Conservation (phyloP, 2,113 vertebrate species). For the Gobio gobio region DNA sequence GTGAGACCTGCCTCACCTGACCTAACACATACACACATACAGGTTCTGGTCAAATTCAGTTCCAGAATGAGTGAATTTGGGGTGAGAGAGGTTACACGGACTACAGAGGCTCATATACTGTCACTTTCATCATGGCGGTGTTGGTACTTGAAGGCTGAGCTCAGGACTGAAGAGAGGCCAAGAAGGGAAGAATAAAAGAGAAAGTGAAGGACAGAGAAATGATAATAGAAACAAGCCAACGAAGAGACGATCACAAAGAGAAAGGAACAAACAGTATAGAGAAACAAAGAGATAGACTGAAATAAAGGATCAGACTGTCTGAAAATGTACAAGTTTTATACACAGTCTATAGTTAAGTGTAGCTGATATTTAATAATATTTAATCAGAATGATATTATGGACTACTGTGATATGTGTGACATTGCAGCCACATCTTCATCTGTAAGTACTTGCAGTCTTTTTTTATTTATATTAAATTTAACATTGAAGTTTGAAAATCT, state of each 20-base stretch:
- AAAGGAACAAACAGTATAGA: constrained; percentile 27
- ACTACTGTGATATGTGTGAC: constrained; percentile 38
- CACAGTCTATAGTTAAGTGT: not conserved
- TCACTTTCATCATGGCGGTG: not conserved
- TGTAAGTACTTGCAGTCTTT: constrained; percentile 62
- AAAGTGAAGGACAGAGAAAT: constrained; percentile 18
- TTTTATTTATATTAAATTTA: too few species aligned
- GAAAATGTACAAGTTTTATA: not conserved
- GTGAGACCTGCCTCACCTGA: constrained; percentile 54
- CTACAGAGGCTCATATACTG: constrained; percentile 43
- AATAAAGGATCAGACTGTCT: not conserved
- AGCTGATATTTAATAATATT: constrained; percentile 66
- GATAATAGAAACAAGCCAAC: not conserved
- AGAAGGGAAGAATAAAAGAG: constrained; percentile 10
- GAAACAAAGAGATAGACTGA: not conserved
- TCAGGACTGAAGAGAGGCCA: constrained; percentile 15
- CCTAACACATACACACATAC: constrained; percentile 21
- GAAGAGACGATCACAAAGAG: not conserved
- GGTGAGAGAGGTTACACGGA: not conserved
- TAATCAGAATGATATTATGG: constrained; percentile 41
- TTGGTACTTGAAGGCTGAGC: not conserved
- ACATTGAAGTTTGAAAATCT: not conserved
- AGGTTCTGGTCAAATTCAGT: constrained; percentile 54
- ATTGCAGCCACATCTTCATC: constrained; percentile 49
- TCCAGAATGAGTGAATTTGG: constrained; percentile 47